Conservation (phyloP, 1,140 invertebrate genomes). For the Drosophila ogumai region DNA sequence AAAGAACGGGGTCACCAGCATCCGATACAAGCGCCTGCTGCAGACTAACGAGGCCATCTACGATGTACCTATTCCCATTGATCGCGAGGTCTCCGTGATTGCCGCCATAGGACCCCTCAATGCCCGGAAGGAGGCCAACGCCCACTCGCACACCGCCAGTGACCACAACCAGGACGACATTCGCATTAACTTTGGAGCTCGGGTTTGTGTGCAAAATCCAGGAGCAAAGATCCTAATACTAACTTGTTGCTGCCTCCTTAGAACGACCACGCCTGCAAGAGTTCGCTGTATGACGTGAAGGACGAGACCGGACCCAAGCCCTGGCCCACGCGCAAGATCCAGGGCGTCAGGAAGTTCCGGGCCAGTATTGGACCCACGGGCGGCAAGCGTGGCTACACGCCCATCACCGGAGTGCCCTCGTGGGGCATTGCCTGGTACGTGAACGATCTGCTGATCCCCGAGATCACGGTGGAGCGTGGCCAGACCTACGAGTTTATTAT, state of each 20-base stretch:
- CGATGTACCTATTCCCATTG: constrained; percentile 89
- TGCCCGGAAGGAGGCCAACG: constrained; percentile 91
- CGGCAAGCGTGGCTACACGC: constrained; percentile 91
- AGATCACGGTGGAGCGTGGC: constrained; percentile 94
- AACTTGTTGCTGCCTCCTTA: constrained; percentile 1
- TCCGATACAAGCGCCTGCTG: constrained; percentile 91
- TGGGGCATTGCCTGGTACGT: constrained; percentile 98
- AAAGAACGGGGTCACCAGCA: constrained; percentile 92
- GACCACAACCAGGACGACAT: constrained; percentile 91
- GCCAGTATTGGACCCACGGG: constrained; percentile 94
- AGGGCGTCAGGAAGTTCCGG: constrained; percentile 88
- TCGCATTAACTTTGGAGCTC: constrained; percentile 90
- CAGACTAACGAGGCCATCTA: constrained; percentile 90
- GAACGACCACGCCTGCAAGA: constrained; percentile 83
- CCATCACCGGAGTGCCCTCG: constrained; percentile 92
- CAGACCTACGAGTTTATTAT: constrained; percentile 95
- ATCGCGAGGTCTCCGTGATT: constrained; percentile 91
- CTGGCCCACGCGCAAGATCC: constrained; percentile 87
- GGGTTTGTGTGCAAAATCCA: constrained; percentile 51
- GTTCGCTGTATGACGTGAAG: constrained; percentile 84
- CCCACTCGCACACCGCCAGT: constrained; percentile 88
- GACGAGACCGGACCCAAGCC: constrained; percentile 87
- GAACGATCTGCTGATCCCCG: constrained; percentile 95
- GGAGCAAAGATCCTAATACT: not conserved
- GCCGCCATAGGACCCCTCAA: constrained; percentile 95